phyloP scores from a whole-genome alignment of 2,888 invertebrate genomes.

The Drosophila pegasa region DNA sequence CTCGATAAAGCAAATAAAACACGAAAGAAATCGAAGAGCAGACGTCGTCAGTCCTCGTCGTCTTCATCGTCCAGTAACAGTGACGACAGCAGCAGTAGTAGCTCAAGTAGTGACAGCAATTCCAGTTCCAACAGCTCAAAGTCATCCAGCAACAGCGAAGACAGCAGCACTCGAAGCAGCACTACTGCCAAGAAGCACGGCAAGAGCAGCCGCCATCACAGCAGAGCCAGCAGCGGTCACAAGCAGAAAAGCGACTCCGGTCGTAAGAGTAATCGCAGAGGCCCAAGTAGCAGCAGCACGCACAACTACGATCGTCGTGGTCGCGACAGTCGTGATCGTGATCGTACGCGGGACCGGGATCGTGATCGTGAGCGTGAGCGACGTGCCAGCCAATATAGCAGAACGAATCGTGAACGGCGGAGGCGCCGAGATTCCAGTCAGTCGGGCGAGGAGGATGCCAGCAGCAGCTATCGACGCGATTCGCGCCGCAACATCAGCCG shows the following conservation, averaged over 20 bases:
- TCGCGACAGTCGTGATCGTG: slow-evolving; percentile 15
- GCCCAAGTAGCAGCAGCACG: slow-evolving; percentile 33
- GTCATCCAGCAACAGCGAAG: slow-evolving; percentile 36
- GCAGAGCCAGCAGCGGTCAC: slow-evolving; percentile 35
- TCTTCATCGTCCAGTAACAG: slow-evolving; percentile 59
- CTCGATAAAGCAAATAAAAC: slow-evolving; percentile 67
- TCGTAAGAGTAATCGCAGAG: slow-evolving; percentile 30
- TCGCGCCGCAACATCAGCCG: slow-evolving; percentile 58
- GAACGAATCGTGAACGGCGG: slow-evolving; percentile 33
- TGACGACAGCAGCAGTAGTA: slow-evolving; percentile 36
- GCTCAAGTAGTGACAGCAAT: slow-evolving; percentile 39
- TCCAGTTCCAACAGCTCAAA: slow-evolving; percentile 44
- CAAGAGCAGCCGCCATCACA: slow-evolving; percentile 27
- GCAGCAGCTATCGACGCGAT: slow-evolving; percentile 44
- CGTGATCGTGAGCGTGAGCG: slow-evolving; percentile 33
- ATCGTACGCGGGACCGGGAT: slow-evolving; percentile 22
- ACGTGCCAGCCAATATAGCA: slow-evolving; percentile 35
- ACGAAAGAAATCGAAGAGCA: slow-evolving; percentile 46
- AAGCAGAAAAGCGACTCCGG: slow-evolving; percentile 28
- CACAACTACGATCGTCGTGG: slow-evolving; percentile 37
- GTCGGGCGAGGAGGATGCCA: slow-evolving; percentile 66
- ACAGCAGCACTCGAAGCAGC: slow-evolving; percentile 48
- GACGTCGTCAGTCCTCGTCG: slow-evolving; percentile 55
- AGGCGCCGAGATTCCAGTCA: slow-evolving; percentile 69
- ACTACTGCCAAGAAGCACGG: slow-evolving; percentile 31